phyloP scores from a whole-genome alignment of 2,113 vertebrate species.

The Lampris incognitus region DNA sequence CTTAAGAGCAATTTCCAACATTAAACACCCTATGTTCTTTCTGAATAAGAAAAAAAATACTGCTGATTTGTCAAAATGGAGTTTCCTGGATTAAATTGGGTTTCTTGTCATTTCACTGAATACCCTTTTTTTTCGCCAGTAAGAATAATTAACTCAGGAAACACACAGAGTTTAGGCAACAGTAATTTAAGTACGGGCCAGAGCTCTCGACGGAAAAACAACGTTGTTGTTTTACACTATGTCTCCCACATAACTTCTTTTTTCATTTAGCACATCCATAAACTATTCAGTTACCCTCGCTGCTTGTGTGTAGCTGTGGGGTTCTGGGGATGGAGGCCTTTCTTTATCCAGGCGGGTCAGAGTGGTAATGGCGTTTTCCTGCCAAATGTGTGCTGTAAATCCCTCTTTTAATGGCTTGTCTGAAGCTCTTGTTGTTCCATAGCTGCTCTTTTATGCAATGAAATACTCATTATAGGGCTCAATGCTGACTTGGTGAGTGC shows the following conservation, averaged over 20 bases:
- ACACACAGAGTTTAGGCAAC: not conserved
- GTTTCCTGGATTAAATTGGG: too few relatives aligned
- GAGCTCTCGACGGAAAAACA: constrained; percentile 2
- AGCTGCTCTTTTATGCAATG: constrained; percentile 40
- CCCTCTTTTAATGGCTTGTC: constrained; percentile 63
- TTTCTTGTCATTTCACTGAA: not conserved
- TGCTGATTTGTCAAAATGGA: too few relatives aligned
- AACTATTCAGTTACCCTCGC: constrained; percentile 28
- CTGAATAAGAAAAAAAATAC: not conserved
- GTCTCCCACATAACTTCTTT: constrained; percentile 13
- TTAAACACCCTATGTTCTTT: not conserved
- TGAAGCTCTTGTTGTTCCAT: constrained; percentile 55
- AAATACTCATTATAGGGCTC: constrained; percentile 52
- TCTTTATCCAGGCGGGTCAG: constrained; percentile 59
- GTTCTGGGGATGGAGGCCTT: constrained; percentile 38
- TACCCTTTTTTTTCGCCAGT: not conserved
- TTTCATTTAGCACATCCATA: constrained; percentile 39
- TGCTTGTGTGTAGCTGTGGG: constrained; percentile 7
- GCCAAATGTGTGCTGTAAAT: constrained; percentile 78
- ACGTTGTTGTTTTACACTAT: not conserved
- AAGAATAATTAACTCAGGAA: constrained; percentile 28
- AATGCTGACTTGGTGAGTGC: constrained; percentile 31
- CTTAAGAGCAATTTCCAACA: not conserved
- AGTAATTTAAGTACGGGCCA: constrained; percentile 5
- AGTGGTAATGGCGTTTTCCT: constrained; percentile 77